Base-by-base conservation (phyloP, 2,888 invertebrate genomes). In the Apamea sordens region DNA sequence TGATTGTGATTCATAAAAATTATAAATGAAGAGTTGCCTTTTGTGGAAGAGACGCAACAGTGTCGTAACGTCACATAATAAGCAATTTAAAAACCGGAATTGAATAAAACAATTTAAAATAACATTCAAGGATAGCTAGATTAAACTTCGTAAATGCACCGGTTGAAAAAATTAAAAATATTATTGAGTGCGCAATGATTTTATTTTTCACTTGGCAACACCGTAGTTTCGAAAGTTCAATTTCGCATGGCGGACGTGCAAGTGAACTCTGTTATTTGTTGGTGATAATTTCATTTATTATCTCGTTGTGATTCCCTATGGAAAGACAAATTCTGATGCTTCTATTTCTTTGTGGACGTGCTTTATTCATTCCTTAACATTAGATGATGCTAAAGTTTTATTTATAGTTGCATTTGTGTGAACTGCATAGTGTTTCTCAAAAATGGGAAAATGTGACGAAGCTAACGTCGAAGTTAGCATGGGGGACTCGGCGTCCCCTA, bases 381-480 rank as follows among this genome's bases (percentile, higher is more conserved):
- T 93, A 93, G 95, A 96, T 95, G 92, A 96, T 96, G 96, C 92
- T 95, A 92, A 92, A 93, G 94, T 95, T 94, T 94, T 95, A 93
- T 93, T 95, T 94, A 92, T 95, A 94, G 93, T 95, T 94, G 92
- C 90, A 94, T 93, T 94, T 93, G 94, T 95, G 93, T 92, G 95
- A 94, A 96, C 96, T 96, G 96, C 94, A 95, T 95, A 94, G 94
- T 95, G 96, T 95, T 95, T 94, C 93, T 94, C 94, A 92, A 96
- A 96, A 96, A 97, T 97, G 97, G 97, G 97, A 96, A 97, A 97
- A 97, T 97, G 97, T 96, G 97, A 97, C 94, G 97, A 97, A 95
- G 96, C 96, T 92, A 97, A 95, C 95, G 97, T 97, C 92, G 96
- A 97, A 97, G 97, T 97, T 94, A 97, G 93, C 94, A 97, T 97